These are phyloP conservation scores for Popillia japonica DNA, from an alignment of 1,140 invertebrate species.

Conservation along the genomic window DNA sequence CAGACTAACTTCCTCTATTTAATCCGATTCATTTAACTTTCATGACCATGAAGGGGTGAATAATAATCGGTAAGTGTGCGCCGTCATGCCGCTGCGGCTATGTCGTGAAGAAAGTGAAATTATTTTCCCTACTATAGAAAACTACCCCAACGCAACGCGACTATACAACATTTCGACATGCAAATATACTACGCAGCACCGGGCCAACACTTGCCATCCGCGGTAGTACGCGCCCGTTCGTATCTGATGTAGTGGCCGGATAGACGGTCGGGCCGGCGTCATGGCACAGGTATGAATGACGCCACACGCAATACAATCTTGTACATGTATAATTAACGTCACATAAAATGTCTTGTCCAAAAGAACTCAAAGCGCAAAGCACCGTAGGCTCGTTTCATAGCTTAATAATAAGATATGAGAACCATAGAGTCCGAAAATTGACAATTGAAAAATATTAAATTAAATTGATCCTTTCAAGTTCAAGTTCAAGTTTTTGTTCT, in stretches of 20 bases:
- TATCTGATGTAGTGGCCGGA: constrained; percentile 49
- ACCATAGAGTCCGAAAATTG: no score
- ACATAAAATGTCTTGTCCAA: not conserved
- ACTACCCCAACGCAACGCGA: constrained; percentile 20
- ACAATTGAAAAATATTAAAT: no score
- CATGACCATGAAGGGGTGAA: constrained; percentile 22
- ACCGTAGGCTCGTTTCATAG: no score
- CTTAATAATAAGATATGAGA: no score
- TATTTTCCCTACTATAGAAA: constrained; percentile 22
- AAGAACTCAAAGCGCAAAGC: not conserved
- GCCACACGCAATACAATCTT: constrained; percentile 50
- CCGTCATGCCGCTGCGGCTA: not conserved
- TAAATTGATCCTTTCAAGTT: no score
- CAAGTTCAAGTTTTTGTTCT: no score
- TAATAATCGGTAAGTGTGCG: constrained; percentile 5
- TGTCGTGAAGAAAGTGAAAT: constrained; percentile 29
- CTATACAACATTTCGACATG: constrained; percentile 17
- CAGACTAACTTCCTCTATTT: not conserved
- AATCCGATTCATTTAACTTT: constrained; percentile 22
- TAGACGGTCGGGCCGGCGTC: constrained; percentile 43
- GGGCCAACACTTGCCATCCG: not conserved
- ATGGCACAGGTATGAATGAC: constrained; percentile 53
- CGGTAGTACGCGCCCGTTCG: not conserved
- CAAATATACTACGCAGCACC: not conserved
- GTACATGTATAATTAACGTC: not conserved